Percentiles rank a stretch among this genome's conserved stretches.
Evolutionary conservation across 2,797 vertebrate genomes (phyloP).

Genomic region (Cryptoblepharus egeriae): DNA sequence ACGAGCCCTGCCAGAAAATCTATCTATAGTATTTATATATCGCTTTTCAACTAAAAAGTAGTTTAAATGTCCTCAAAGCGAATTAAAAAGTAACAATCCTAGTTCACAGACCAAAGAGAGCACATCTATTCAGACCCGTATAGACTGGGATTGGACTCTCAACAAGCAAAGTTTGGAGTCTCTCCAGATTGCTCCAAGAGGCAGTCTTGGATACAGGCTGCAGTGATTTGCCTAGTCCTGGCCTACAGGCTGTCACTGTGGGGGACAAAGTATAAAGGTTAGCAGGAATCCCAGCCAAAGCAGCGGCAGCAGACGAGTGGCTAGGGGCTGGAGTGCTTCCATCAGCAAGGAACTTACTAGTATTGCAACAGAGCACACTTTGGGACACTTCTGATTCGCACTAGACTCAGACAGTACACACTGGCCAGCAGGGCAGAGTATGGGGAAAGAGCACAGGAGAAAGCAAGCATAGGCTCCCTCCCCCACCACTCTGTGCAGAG

Average conservation of each 20-base stretch:
- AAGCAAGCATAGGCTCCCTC: slow-evolving; percentile 42
- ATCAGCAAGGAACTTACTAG: slow-evolving; percentile 35
- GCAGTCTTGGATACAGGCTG: background rate
- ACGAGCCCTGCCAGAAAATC: background rate
- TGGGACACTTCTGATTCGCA: slow-evolving; percentile 46
- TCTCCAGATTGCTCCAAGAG: slow-evolving; percentile 9
- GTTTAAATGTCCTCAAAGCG: no score
- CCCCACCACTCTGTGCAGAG: slow-evolving; percentile 68
- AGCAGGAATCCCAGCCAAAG: slow-evolving; percentile 36
- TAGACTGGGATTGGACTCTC: background rate
- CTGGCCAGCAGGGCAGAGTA: slow-evolving; percentile 35
- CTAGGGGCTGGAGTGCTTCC: slow-evolving; percentile 36
- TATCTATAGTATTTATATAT: no score
- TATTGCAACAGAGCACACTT: slow-evolving; percentile 65
- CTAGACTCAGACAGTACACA: slow-evolving; percentile 48
- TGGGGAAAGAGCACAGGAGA: background rate
- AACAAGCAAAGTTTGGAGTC: background rate
- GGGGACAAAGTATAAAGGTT: slow-evolving; percentile 66
- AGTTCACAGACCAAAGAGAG: background rate
- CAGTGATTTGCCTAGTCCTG: background rate
- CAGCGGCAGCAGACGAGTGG: slow-evolving; percentile 28
- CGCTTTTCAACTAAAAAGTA: no score
- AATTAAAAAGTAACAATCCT: background rate
- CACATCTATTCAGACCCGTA: background rate
- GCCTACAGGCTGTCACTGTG: slow-evolving; percentile 49